Base-by-base conservation (phyloP, 2,888 invertebrate genomes). In the Pteria penguin region DNA sequence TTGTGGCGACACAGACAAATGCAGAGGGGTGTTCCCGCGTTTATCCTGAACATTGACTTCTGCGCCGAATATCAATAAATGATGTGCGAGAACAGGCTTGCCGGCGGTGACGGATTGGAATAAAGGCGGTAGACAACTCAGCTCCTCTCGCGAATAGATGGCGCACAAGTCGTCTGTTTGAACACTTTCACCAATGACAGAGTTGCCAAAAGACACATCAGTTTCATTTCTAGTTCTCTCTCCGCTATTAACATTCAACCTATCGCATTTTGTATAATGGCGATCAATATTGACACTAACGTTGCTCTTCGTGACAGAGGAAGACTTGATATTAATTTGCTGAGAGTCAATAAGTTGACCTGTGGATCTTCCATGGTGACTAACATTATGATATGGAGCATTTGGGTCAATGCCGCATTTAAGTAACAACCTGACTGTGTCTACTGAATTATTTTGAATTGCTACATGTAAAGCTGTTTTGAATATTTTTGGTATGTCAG, bases 341-440 rank as follows among this genome's bases (percentile, higher is more conserved):
- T 65, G 67, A 55, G 72, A 67, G 72, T 76, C 76, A 65, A 72
- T 76, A 67, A 54, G 26, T 24, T 67, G 71, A 57, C 70, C 66
- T 61, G 61, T 71, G 32, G 27, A 62, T 63, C 60, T 62, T 68
- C 58, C 57, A 68, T 62, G 72, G 57, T 76, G 76, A 27, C 80
- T 78, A 68, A 83, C 79, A 76, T 81, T 82, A 32, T 75, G 67
- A 4, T 93, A 94, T 0, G 93, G 93, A 75, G 93, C 92, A 88
- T 94, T 94, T 1, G 94, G 94, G 83, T 94, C 94, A 70, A 94
- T 91, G 45, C 93, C 93, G 86, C 93, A 93, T 66, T 93, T 93
- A 61, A 94, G 93, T 57, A 94, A 91, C 31, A 94, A 91, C 36
- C 93, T 90, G 3, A 93, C 92, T 22, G 94, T 94, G 81, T 94